Evolutionary conservation across 2,888 invertebrate species (phyloP).

Genomic region (Epirrhoe tristata): DNA sequence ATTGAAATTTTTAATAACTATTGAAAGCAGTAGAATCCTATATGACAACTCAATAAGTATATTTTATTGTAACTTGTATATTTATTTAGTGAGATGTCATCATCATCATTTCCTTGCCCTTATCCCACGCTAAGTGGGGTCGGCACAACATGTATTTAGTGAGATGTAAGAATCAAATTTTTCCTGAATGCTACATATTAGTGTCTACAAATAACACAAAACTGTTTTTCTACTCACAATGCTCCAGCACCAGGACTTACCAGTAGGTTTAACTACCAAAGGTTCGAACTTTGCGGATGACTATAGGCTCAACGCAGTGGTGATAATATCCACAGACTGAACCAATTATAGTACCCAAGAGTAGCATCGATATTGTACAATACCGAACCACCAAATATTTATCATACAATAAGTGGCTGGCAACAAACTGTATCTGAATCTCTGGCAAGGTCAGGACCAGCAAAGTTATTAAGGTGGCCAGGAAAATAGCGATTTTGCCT

Average conservation of each 20-base stretch:
- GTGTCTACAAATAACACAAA: not conserved
- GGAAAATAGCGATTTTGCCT: constrained; percentile 85
- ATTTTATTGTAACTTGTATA: too few species aligned
- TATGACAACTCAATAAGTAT: too few species aligned
- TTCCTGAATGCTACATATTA: not conserved
- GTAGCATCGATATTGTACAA: constrained; percentile 59
- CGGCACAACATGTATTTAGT: too few species aligned
- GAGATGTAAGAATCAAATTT: not conserved
- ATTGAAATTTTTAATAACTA: too few species aligned
- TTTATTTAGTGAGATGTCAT: not conserved
- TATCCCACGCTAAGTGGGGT: too few species aligned
- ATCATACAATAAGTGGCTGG: constrained; percentile 80
- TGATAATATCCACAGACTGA: constrained; percentile 63
- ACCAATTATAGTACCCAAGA: constrained; percentile 61
- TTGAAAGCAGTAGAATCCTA: too few species aligned
- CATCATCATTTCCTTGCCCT: too few species aligned
- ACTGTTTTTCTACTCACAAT: not conserved
- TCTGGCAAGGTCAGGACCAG: constrained; percentile 86
- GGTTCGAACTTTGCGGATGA: constrained; percentile 67
- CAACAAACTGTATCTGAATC: constrained; percentile 64
- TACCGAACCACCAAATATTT: constrained; percentile 67
- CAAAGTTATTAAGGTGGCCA: constrained; percentile 84
- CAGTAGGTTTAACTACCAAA: constrained; percentile 54
- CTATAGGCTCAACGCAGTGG: constrained; percentile 65
- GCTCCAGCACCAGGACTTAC: constrained; percentile 29